Evolutionary conservation across 2,888 invertebrate species (phyloP), one percentile per base, ranked within the genome.

Genomic region (Diarsia rubi): DNA sequence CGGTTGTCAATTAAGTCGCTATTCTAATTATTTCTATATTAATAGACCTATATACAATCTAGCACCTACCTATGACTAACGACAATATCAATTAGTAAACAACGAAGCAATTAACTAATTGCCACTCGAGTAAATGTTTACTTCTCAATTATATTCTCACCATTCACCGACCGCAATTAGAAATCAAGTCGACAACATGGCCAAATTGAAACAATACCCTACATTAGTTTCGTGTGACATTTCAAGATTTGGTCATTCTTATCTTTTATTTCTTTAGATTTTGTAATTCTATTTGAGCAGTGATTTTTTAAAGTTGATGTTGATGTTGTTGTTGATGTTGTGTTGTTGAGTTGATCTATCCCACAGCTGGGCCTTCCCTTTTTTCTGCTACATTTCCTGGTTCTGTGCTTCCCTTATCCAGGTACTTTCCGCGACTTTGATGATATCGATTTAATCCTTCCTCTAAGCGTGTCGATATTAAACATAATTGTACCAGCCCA

Each of bases 51-150:
- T 66, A 11, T n/a, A 37, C 49, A 67, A 81, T 45, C 11, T 54
- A 31, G 37, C 21, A 75, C 57, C 45, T 62, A 67, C 57, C 42
- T 66, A 31, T 65, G 47, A 69, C 72, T 81, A 78, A 69, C 49
- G 59, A 60, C 59, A 21, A 67, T 81, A 78, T 73, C 71, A 83
- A 60, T 69, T 72, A 76, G 80, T 59, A 70, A 79, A 79, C 54
- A 83, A 54, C 54, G 21, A 14, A 52, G 44, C 62, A 71, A 70
- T 69, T 67, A 72, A 67, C 71, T 75, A 83, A 79, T 78, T 82
- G 67, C 49, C 65, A 68, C 24, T 31, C 8, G 11, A 52, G 52
- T 52, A 76, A 80, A 73, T 80, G 73, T 76, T 83, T 67, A 68
- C 76, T 70, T 64, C 54, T 79, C 47, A 49, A 74, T 82, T 67